phyloP scores from a whole-genome alignment of 2,113 vertebrate genomes.

The Alosa alosa region DNA sequence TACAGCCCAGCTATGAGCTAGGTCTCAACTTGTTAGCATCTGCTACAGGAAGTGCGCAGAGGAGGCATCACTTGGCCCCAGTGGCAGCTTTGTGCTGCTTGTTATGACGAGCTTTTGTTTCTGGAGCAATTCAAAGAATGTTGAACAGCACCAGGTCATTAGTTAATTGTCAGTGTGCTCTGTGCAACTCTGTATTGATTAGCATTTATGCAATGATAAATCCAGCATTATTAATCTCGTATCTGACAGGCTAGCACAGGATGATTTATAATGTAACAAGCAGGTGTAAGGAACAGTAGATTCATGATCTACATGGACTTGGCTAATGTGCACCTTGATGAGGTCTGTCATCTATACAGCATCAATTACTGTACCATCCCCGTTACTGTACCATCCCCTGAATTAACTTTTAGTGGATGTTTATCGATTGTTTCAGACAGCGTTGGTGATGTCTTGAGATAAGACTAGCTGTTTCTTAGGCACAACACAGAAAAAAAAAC shows the following conservation, averaged over 20 bases:
- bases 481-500: background rate
- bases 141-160: background rate
- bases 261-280: conserved; percentile 12
- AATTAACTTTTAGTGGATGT: background rate
- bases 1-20: background rate
- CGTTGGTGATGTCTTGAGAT: background rate
- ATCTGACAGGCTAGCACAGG: background rate
- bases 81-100: background rate
- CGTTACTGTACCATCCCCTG: background rate
- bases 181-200: background rate
- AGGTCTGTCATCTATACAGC: background rate
- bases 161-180: conserved; percentile 5
- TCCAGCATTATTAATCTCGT: background rate
- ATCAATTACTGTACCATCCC: background rate
- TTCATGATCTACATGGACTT: background rate
- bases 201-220: conserved; percentile 13
- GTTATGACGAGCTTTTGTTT: background rate
- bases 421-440: conserved; percentile 9
- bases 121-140: background rate
- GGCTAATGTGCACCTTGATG: background rate
- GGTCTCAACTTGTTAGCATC: background rate
- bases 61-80: background rate
- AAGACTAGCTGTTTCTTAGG: background rate
- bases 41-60: background rate
- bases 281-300: background rate